Percentiles rank a stretch among this genome's conserved stretches.
Conservation (phyloP, 2,113 vertebrate genomes). For the Podarcis raffonei region DNA sequence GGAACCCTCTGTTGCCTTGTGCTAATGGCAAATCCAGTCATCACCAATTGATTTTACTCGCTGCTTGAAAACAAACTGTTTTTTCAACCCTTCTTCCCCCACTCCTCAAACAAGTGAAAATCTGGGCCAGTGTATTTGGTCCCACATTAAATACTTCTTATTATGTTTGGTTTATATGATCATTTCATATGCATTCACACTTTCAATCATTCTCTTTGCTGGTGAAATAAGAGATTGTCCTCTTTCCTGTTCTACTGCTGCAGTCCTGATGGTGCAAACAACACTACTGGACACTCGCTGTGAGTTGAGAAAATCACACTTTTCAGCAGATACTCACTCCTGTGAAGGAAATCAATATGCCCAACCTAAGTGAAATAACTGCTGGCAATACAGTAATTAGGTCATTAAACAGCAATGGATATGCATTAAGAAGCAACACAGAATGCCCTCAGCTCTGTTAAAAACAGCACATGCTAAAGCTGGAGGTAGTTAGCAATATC, state of each 20-base stretch:
- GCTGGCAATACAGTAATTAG: neutral
- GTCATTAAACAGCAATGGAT: slow-evolving; percentile 16
- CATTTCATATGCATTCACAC: neutral
- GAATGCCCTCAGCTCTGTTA: neutral
- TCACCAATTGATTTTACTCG: neutral
- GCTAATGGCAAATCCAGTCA: neutral
- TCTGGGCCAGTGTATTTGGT: neutral
- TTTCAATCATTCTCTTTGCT: neutral
- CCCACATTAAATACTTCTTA: neutral
- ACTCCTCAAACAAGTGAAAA: neutral
- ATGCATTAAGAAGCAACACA: slow-evolving; percentile 25
- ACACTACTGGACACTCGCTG: neutral
- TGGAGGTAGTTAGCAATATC: slow-evolving; percentile 23
- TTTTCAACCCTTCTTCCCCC: neutral
- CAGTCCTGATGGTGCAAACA: slow-evolving; percentile 2
- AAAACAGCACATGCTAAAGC: neutral
- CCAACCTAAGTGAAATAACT: neutral
- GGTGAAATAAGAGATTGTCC: neutral
- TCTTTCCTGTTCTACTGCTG: neutral
- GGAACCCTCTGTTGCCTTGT: neutral
- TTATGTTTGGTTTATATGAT: neutral
- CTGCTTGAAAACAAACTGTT: neutral
- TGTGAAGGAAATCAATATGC: neutral
- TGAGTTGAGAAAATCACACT: neutral
- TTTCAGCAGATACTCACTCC: neutral